Base-by-base conservation (phyloP, 23 tunicate species). In the Trididemnum miniatum region DNA sequence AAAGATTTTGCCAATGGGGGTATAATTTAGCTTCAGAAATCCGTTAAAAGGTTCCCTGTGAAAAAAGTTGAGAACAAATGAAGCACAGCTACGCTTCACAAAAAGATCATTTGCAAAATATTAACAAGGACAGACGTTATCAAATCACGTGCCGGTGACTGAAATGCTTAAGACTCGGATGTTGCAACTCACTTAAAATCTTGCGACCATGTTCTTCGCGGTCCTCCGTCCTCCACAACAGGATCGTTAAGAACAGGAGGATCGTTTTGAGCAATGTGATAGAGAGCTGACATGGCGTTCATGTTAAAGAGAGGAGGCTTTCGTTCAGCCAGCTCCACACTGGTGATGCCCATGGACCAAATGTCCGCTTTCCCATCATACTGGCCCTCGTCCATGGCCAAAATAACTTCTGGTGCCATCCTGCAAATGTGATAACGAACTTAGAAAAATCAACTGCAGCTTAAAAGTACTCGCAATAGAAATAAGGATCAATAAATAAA, bases 381-480 rank as follows among this genome's bases (percentile, higher is more conserved):
- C 81, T 93, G 98, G 31, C 98, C 98, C 59, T 93, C 98, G 80
- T 93, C 98, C 98, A 93, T 93, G 35, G 98, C 98, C 39, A 93
- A 85, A 3, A 93, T 93, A 3, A 93, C 98, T 72, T 93, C 98
- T 32, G 98, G 98, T 18, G 98, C 92, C 98, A 93, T 93, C 98
- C 98, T 93, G 39, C 26, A 12, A 62, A 62, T n/a, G n/a, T n/a
- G n/a, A n/a, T n/a, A n/a, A n/a, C n/a, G n/a, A n/a, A n/a, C n/a
- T n/a, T n/a, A n/a, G n/a, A n/a, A n/a, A n/a, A n/a, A n/a, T n/a
- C n/a, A n/a, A n/a, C n/a, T n/a, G n/a, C n/a, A n/a, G n/a, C n/a
- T n/a, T n/a, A n/a, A n/a, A n/a, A n/a, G n/a, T n/a, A n/a, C n/a
- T n/a, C n/a, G n/a, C n/a, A n/a, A n/a, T n/a, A n/a, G n/a, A n/a